These are phyloP conservation scores for Ranitomeya imitator DNA, from an alignment of 2,113 vertebrate genomes.

Conservation along the genomic window DNA sequence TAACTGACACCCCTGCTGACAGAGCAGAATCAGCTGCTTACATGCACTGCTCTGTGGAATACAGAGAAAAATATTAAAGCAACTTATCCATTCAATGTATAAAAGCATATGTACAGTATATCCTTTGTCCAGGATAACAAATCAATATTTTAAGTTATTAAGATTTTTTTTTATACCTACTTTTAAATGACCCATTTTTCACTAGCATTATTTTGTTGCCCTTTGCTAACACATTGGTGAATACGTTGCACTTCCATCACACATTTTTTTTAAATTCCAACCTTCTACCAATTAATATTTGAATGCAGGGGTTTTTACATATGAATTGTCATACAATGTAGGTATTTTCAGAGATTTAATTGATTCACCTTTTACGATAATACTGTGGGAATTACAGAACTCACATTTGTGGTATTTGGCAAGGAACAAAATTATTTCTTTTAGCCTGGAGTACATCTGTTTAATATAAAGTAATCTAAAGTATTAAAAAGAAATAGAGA, in stretches of 20 bases:
- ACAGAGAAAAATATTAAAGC: no score
- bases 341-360: background rate
- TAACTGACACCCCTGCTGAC: no score
- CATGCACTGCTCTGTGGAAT: no score
- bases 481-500: constrained; percentile 40
- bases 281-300: background rate
- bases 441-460: constrained; percentile 34
- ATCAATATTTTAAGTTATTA: no score
- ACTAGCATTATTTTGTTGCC: no score
- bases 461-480: constrained; percentile 42
- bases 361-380: background rate
- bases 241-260: background rate
- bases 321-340: background rate
- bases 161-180: no score
- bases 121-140: no score
- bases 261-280: background rate
- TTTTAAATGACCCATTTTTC: no score
- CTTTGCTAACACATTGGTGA: background rate
- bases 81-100: no score
- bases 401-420: constrained; percentile 10
- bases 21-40: no score
- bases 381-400: background rate
- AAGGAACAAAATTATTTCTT: constrained; percentile 19
- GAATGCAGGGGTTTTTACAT: background rate
- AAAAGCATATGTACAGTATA: no score